Base-by-base conservation (phyloP, 2,888 invertebrate species). In the Tyria jacobaeae region DNA sequence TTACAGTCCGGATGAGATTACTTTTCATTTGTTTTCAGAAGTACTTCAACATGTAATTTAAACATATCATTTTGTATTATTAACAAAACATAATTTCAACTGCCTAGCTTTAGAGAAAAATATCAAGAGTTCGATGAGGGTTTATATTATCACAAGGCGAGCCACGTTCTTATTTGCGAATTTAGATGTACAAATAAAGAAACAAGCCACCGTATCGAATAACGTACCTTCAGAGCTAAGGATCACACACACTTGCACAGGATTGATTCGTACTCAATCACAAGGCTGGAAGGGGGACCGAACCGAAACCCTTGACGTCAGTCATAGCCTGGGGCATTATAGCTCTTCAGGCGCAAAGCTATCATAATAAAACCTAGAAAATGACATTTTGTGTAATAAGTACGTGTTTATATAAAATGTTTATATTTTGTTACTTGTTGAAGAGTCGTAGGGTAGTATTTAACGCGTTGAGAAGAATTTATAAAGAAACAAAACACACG, bases 201-300 rank as follows among this genome's bases (percentile, higher is more conserved):
- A 31, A 6, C 10, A 44, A 44, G 3, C 44, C 21, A 44, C 4
- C 21, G 12, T 3, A 51, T 51, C 17, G n/a, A 41, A 27, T 9
- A 10, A n/a, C 31, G 2, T 14, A 10, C 5, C 7, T 21, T 21
- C 44, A 44, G 27, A 21, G 21, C 17, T 25, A 24, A 17, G 14
- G 34, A 37, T 49, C 27, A n/a, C 27, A 57, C 39, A n/a, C 17
- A 44, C 21, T 21, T 17, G 49, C 17, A 50, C 12, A 34, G 3
- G 5, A 31, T 48, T 60, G 53, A 49, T 49, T 27, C 24, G 31
- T 48, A 37, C 52, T 21, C 60, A 53, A 53, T 48, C 54, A 54
- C 12, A 21, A 9, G 37, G 35, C 58, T 35, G 25, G n/a, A n/a
- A n/a, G n/a, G 2, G 17, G 39, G 49, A 41, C n/a, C 0, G 12